Base-by-base conservation (phyloP, 2,888 invertebrate genomes). In the Tupiocoris notatus region DNA sequence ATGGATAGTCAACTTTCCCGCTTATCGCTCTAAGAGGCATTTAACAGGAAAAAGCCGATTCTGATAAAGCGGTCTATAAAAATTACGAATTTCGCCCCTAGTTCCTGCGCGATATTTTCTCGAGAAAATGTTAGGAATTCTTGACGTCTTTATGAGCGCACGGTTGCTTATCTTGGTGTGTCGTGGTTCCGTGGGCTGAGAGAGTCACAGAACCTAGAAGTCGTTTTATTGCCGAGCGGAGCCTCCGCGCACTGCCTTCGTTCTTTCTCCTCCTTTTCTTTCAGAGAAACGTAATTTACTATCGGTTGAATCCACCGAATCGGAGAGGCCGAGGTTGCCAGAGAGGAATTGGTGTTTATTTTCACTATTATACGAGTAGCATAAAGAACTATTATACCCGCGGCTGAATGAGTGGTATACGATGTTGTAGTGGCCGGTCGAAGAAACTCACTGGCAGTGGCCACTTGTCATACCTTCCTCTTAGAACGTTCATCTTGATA, bases 401-500 rank as follows among this genome's bases (percentile, higher is more conserved):
- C 16, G 16, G 54, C 54, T n/a, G n/a, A n/a, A n/a, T 12, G 39
- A 59, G 59, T 18, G 59, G 18, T 59, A 20, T 59, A 20, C 59
- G 59, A 20, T 59, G 17, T 3, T n/a, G 59, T 59, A n/a, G 59
- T 6, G 2, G 3, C 59, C 7, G 59, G 39, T 12, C 12, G 39
- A 39, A 39, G 39, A 39, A 39, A 39, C 12, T 12, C 39, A 12
- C 39, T 39, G 39, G 54, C 7, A 16, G 9, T 54, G 9, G 59
- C n/a, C 17, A 3, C n/a, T 18, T n/a, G 59, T 18, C 59, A n/a
- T 59, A 20, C 18, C 59, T 18, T 66, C 39, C 66, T 18, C 16
- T 39, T 54, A 18, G 66, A 66, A 21, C 66, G 66, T 66, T 66
- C 39, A 66, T 67, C 67, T 67, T 67, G 67, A 67, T 67, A 67